These are phyloP conservation scores for Dufourea novaeangliae DNA, from an alignment of 1,140 invertebrate species.

Conservation along the genomic window DNA sequence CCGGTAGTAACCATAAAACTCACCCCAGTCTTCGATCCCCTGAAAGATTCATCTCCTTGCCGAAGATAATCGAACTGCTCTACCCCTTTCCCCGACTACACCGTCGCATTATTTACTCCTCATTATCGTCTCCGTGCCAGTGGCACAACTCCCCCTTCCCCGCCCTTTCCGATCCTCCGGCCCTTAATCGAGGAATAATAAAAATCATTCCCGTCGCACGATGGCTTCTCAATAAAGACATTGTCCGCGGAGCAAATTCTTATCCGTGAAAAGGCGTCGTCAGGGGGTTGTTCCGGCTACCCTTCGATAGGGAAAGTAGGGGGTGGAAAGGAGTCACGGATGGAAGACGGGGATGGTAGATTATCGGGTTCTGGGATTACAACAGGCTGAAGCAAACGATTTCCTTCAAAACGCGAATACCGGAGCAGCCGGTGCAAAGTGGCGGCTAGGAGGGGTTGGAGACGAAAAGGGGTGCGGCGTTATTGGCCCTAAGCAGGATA, in stretches of 20 bases:
- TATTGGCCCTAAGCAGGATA: constrained; percentile 78
- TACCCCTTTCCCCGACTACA: constrained; percentile 28
- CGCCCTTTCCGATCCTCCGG: constrained; percentile 31
- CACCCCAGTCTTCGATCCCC: neutral
- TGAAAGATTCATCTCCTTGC: constrained; percentile 3
- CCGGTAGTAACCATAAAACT: neutral
- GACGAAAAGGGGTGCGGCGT: constrained; percentile 60
- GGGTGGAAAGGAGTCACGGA: constrained; percentile 38
- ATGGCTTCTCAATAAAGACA: constrained; percentile 78
- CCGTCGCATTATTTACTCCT: constrained; percentile 64
- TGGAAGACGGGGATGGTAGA: constrained; percentile 62
- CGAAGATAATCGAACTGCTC: constrained; percentile 46
- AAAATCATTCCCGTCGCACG: constrained; percentile 61
- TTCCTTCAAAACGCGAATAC: constrained; percentile 69
- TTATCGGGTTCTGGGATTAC: constrained; percentile 79
- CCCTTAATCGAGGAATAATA: constrained; percentile 64
- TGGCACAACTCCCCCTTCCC: neutral
- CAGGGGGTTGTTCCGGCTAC: constrained; percentile 31
- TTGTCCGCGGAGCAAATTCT: constrained; percentile 76
- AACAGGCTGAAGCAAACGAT: constrained; percentile 75
- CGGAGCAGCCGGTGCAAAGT: constrained; percentile 38
- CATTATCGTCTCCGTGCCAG: constrained; percentile 53
- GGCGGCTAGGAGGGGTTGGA: constrained; percentile 32
- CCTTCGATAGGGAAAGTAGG: constrained; percentile 57
- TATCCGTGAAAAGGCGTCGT: constrained; percentile 73